A percentile compares a stretch with the other conserved stretches of the same genome.
Evolutionary conservation across 2,888 invertebrate species (phyloP).

Genomic region (Tribolium freemani): DNA sequence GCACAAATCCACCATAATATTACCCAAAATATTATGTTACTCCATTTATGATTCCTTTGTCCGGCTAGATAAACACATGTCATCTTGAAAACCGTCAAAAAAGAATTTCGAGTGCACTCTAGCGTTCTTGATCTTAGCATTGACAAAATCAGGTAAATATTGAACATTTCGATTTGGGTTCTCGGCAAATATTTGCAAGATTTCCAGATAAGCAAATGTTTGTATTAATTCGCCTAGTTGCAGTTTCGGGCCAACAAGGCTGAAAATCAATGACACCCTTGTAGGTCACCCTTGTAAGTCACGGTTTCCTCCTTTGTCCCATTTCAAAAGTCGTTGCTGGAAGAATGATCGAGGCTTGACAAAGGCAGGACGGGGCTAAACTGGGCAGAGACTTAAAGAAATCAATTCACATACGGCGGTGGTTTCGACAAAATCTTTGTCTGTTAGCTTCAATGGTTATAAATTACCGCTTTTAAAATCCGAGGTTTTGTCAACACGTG

Average conservation of each 20-base stretch:
- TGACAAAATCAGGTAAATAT: slow-evolving; percentile 49
- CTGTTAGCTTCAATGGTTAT: slow-evolving; percentile 55
- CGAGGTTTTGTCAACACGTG: slow-evolving; percentile 66
- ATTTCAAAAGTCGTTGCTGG: slow-evolving; percentile 7
- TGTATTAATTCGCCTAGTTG: not conserved
- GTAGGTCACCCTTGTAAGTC: slow-evolving; percentile 21
- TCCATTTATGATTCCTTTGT: slow-evolving; percentile 53
- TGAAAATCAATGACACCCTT: slow-evolving; percentile 33
- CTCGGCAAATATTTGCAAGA: slow-evolving; percentile 42
- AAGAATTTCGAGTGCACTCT: slow-evolving; percentile 55
- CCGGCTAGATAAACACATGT: slow-evolving; percentile 60
- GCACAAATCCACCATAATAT: slow-evolving; percentile 56
- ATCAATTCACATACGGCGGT: slow-evolving; percentile 20
- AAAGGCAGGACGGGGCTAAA: slow-evolving; percentile 34
- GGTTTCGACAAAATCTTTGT: slow-evolving; percentile 27
- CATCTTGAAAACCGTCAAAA: slow-evolving; percentile 58
- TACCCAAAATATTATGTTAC: slow-evolving; percentile 63
- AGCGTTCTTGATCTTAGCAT: slow-evolving; percentile 48
- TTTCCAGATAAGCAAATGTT: slow-evolving; percentile 33
- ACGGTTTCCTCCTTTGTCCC: slow-evolving; percentile 10
- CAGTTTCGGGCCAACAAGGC: slow-evolving; percentile 2
- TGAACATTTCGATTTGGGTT: slow-evolving; percentile 49
- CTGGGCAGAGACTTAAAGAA: slow-evolving; percentile 32
- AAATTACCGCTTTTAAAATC: slow-evolving; percentile 63
- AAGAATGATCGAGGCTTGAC: slow-evolving; percentile 31